These are phyloP conservation scores for Sus cebifrons DNA, from an alignment of 2,797 vertebrate genomes.

Conservation along the genomic window DNA sequence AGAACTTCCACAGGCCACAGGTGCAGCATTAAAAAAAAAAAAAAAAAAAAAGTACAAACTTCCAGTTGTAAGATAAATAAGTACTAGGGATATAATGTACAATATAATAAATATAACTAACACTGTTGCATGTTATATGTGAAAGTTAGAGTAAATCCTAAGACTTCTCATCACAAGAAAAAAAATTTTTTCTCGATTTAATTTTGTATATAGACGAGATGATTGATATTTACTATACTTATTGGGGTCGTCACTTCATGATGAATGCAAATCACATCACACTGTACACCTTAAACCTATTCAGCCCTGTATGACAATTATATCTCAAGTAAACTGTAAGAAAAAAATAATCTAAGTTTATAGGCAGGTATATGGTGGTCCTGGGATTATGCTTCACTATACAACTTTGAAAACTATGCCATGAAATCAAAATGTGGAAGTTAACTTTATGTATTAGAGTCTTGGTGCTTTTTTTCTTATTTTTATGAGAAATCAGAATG, in stretches of 20 bases:
- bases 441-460: neutral
- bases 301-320: neutral
- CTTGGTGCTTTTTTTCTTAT: neutral
- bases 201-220: neutral
- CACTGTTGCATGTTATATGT: neutral
- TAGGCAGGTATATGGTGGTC: accelerated
- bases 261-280: neutral
- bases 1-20: too few relatives aligned
- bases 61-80: neutral
- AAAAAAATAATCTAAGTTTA: neutral
- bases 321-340: too few relatives aligned
- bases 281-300: neutral
- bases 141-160: neutral
- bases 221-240: neutral
- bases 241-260: neutral
- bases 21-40: too few relatives aligned
- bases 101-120: neutral
- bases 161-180: neutral
- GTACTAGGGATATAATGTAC: neutral
- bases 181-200: neutral
- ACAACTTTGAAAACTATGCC: constrained; percentile 3
- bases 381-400: neutral
- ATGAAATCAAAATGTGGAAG: neutral
- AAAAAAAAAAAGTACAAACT: neutral
- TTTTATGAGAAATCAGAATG: neutral